Conservation (phyloP, 2,797 vertebrate species). For the Craterocephalus amniculus region DNA sequence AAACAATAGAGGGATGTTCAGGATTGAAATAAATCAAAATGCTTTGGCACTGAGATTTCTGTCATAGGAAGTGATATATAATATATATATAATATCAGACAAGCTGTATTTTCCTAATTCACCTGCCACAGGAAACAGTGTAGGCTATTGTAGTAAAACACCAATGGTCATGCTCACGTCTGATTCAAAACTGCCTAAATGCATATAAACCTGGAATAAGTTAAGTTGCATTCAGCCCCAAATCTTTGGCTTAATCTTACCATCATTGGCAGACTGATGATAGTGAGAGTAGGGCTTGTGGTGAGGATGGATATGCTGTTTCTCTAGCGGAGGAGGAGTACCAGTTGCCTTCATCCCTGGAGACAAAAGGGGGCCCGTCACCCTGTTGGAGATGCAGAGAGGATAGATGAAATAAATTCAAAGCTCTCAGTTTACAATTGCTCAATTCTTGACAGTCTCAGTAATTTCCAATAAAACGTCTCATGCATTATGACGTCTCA, state of each 20-base stretch:
- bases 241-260: constrained; percentile 61
- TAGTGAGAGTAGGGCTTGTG: constrained; percentile 88
- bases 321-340: constrained; percentile 86
- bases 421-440: constrained; percentile 1
- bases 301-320: constrained; percentile 86
- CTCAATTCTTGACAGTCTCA: constrained; percentile 19
- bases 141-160: constrained; percentile 34
- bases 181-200: constrained; percentile 15
- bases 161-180: constrained; percentile 24
- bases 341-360: constrained; percentile 88
- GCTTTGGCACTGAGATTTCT: constrained; percentile 5
- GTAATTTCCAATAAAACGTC: constrained; percentile 44
- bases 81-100: constrained; percentile 12
- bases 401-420: constrained; percentile 10
- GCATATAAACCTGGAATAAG: constrained; percentile 7
- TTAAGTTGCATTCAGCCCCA: not conserved
- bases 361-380: constrained; percentile 85
- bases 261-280: constrained; percentile 85
- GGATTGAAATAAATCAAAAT: constrained; percentile 10
- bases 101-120: constrained; percentile 24
- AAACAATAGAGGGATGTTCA: constrained; percentile 26
- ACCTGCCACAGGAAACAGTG: constrained; percentile 30
- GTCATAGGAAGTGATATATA: constrained; percentile 17
- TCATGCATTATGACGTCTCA: constrained; percentile 46
- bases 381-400: constrained; percentile 73